These are phyloP conservation scores for Petrophora chlorosata DNA, from an alignment of 2,888 invertebrate genomes.

Conservation along the genomic window DNA sequence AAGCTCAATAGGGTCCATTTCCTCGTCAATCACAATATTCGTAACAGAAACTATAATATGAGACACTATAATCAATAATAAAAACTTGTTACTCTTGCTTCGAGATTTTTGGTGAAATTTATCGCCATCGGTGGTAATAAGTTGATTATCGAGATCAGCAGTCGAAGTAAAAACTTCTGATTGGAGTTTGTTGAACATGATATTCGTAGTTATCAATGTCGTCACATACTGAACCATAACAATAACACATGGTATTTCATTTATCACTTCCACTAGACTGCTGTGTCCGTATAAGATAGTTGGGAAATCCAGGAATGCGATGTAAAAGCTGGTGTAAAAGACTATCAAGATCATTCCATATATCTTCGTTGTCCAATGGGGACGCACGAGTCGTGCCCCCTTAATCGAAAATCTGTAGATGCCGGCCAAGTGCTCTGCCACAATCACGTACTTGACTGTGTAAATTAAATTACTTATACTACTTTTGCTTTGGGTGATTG, in stretches of 20 bases:
- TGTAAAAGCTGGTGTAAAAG: not conserved
- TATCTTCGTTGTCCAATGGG: conserved; percentile 45
- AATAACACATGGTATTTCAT: conserved; percentile 33
- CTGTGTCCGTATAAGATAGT: not conserved
- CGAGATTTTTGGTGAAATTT: conserved; percentile 36
- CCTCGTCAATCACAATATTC: conserved; percentile 33
- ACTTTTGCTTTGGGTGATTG: not conserved
- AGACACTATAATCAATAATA: conserved; percentile 32
- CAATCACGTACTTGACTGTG: not conserved
- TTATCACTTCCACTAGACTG: conserved; percentile 11
- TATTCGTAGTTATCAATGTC: conserved; percentile 22
- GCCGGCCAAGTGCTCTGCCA: conserved; percentile 32
- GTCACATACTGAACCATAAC: conserved; percentile 31
- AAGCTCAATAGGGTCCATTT: conserved; percentile 10
- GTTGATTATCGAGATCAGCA: conserved; percentile 23
- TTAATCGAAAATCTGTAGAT: conserved; percentile 50
- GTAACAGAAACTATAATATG: conserved; percentile 35
- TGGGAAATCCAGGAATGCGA: not conserved
- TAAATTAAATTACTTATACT: not conserved
- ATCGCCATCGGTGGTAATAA: conserved; percentile 1
- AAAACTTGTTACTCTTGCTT: conserved; percentile 25
- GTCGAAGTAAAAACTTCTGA: conserved; percentile 13
- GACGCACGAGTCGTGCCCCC: conserved; percentile 38
- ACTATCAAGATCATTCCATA: conserved; percentile 35
- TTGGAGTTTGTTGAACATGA: conserved; percentile 18